phyloP scores from a whole-genome alignment of 2,888 invertebrate species.

The Nymphalis urticae region DNA sequence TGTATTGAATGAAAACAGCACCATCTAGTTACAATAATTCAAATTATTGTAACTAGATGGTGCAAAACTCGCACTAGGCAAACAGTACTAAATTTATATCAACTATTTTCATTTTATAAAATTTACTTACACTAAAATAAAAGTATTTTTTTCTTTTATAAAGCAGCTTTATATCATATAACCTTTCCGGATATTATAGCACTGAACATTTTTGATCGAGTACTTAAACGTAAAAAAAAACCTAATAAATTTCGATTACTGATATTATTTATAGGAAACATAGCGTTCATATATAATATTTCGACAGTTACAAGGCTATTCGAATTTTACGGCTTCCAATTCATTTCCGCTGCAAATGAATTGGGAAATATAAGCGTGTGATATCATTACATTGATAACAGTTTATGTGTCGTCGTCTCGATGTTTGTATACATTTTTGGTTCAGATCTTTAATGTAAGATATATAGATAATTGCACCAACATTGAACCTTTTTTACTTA shows the following conservation, averaged over 20 bases:
- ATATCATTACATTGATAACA: conserved; percentile 17
- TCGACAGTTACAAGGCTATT: conserved; percentile 19
- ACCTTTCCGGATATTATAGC: not conserved
- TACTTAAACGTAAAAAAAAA: not conserved
- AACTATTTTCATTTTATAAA: too few species aligned
- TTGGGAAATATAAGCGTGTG: too few species aligned
- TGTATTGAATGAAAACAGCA: too few species aligned
- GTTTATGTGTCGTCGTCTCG: not conserved
- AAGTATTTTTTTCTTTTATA: not conserved
- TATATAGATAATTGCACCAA: too few species aligned
- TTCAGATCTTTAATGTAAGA: not conserved
- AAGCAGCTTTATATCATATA: not conserved
- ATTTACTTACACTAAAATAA: not conserved
- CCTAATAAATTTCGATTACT: conserved; percentile 8
- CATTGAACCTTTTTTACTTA: too few species aligned
- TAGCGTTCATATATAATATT: conserved; percentile 17
- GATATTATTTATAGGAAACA: conserved; percentile 13
- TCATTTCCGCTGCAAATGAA: too few species aligned
- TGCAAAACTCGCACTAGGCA: too few species aligned
- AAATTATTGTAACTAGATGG: too few species aligned
- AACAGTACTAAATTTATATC: too few species aligned
- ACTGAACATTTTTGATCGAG: not conserved
- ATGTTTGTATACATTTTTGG: not conserved
- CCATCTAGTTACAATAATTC: too few species aligned
- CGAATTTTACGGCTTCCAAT: conserved; percentile 16